Evolutionary conservation across 2,113 vertebrate genomes (phyloP).

Genomic region (Copsychus sechellarum): DNA sequence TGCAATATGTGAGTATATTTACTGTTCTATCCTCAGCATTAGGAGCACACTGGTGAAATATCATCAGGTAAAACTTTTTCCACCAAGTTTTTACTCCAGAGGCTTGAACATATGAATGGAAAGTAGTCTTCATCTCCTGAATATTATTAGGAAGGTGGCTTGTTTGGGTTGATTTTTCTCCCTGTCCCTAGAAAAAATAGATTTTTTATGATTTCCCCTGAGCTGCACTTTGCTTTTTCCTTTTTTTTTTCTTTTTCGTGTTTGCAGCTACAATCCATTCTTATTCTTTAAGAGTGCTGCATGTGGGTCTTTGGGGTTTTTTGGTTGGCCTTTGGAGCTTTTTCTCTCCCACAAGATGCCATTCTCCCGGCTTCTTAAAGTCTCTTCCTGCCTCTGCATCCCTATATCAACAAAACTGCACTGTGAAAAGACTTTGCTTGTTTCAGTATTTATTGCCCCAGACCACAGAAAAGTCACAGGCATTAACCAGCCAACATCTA

Average conservation of each 20-base stretch:
- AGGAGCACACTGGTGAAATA: background rate
- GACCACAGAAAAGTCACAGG: background rate
- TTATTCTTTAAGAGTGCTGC: background rate
- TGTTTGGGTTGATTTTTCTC: background rate
- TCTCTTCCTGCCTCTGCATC: background rate
- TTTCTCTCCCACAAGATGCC: background rate
- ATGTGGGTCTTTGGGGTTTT: background rate
- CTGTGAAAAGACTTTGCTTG: background rate
- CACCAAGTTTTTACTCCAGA: background rate
- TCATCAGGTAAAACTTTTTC: background rate
- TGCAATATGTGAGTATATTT: background rate
- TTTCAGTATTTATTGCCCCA: background rate
- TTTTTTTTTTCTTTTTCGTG: background rate
- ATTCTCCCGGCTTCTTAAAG: background rate
- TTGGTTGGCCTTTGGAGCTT: background rate
- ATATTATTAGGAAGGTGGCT: background rate
- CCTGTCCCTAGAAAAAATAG: background rate
- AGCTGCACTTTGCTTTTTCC: rapidly evolving
- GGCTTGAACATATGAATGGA: background rate
- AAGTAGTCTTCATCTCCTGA: background rate
- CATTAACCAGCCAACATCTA: background rate
- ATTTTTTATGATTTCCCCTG: background rate
- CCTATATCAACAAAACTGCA: background rate
- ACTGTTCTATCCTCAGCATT: background rate
- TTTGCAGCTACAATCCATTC: background rate